A percentile compares a stretch with the other conserved stretches of the same genome.
Evolutionary conservation across 2,797 vertebrate genomes (phyloP).

Genomic region (Sarcophilus harrisii): DNA sequence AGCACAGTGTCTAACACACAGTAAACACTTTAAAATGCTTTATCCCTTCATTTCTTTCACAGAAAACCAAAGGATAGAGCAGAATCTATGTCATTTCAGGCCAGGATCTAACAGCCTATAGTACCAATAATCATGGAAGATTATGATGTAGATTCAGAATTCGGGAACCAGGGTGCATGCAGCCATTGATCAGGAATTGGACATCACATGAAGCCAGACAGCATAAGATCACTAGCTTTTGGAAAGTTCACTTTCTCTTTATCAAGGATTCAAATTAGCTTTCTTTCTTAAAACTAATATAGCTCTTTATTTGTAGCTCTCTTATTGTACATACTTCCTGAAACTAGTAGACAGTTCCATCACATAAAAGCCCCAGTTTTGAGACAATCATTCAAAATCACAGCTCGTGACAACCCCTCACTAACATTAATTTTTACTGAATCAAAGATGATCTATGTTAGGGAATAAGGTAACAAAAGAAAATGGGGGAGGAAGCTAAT

Average conservation of each 20-base stretch:
- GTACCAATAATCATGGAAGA: background rate
- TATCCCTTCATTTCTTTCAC: background rate
- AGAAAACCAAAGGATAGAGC: background rate
- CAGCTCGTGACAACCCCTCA: background rate
- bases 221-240: background rate
- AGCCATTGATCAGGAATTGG: background rate
- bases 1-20: background rate
- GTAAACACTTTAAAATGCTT: background rate
- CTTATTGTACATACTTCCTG: background rate
- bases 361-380: background rate
- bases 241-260: background rate
- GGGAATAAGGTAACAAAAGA: background rate
- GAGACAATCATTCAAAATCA: background rate
- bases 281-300: background rate
- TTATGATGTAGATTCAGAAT: background rate
- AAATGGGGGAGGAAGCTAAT: background rate
- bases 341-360: background rate
- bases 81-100: background rate
- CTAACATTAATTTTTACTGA: background rate
- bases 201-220: background rate
- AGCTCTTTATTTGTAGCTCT: background rate
- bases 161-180: background rate
- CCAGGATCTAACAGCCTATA: background rate
- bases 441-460: background rate
- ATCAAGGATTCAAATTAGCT: background rate